Evolutionary conservation across 2,113 vertebrate species (phyloP).

Genomic region (Bos javanicus): DNA sequence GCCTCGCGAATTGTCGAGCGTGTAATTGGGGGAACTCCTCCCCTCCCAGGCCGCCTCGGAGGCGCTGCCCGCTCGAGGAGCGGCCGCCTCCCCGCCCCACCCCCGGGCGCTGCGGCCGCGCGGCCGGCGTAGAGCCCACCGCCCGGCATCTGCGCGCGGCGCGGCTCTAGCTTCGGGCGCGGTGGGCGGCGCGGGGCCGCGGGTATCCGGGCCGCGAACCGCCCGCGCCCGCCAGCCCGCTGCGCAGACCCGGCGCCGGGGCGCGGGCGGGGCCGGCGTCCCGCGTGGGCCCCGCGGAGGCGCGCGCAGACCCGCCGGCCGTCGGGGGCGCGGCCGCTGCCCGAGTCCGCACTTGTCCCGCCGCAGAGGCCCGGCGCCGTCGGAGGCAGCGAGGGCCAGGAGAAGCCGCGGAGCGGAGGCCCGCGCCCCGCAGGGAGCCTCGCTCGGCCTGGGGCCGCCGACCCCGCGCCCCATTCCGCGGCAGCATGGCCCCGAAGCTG

Average conservation of each 20-base stretch:
- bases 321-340: slow-evolving; percentile 36
- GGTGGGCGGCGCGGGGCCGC: slow-evolving; percentile 42
- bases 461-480: not conserved
- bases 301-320: not conserved
- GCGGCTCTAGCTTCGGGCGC: not conserved
- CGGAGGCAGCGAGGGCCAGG: not conserved
- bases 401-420: not conserved
- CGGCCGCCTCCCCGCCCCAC: not conserved
- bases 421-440: not conserved
- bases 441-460: not conserved
- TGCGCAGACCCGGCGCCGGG: not conserved
- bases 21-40: slow-evolving; percentile 53
- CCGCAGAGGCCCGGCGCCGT: not conserved
- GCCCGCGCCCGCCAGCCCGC: not conserved
- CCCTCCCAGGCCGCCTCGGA: slow-evolving; percentile 10
- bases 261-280: slow-evolving; percentile 12
- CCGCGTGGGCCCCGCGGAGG: not conserved
- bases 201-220: not conserved
- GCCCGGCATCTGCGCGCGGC: not conserved
- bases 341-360: not conserved
- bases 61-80: not conserved
- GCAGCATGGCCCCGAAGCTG: slow-evolving; percentile 86
- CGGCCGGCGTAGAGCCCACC: not conserved
- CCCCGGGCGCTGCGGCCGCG: not conserved
- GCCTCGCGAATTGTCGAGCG: not conserved